phyloP scores from a whole-genome alignment of 2,113 vertebrate species.

The Burhinus bistriatus region DNA sequence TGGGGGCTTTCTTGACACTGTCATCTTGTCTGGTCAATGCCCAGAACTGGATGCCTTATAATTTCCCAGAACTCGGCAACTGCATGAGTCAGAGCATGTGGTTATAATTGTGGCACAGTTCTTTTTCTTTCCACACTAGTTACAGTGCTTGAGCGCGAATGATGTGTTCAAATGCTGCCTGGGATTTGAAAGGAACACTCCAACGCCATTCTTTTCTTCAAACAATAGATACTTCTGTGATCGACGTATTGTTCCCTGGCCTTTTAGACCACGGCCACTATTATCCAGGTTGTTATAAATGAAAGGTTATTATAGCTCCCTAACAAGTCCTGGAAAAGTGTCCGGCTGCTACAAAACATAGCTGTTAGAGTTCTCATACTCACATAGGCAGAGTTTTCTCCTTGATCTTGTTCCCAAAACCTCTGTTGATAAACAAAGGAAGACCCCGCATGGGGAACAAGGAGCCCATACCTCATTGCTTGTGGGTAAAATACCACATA shows the following conservation, averaged over 20 bases:
- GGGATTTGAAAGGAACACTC: constrained; percentile 57
- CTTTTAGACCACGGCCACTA: constrained; percentile 33
- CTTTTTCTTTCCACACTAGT: constrained; percentile 52
- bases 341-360: constrained; percentile 1
- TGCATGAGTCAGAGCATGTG: constrained; percentile 61
- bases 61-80: constrained; percentile 52
- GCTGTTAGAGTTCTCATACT: background rate
- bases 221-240: constrained; percentile 56
- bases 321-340: constrained; percentile 39
- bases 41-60: constrained; percentile 60
- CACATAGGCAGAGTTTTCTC: background rate
- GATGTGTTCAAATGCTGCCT: constrained; percentile 59
- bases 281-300: constrained; percentile 52
- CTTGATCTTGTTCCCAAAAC: background rate
- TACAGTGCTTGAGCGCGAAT: constrained; percentile 41
- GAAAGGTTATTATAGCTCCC: constrained; percentile 38
- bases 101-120: constrained; percentile 56
- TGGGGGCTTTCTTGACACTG: constrained; percentile 57
- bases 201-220: constrained; percentile 57
- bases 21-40: constrained; percentile 64
- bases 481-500: background rate
- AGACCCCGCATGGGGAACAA: background rate
- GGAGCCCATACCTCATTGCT: background rate
- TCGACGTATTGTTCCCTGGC: background rate
- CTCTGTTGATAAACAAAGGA: constrained; percentile 23